Conservation (phyloP, 2,888 invertebrate species). For the Troilus luridus region DNA sequence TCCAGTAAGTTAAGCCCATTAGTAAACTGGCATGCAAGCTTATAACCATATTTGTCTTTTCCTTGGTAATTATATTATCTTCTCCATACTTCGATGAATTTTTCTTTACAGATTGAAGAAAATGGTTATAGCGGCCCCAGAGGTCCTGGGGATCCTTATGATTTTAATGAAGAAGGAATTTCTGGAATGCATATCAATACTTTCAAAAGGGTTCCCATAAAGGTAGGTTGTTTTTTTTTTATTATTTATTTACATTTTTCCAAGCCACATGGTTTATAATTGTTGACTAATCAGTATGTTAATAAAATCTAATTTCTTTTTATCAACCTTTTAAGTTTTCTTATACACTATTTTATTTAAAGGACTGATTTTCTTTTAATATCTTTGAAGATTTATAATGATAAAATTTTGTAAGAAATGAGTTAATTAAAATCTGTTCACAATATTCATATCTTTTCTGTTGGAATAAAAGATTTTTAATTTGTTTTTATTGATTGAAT, state of each 20-base stretch:
- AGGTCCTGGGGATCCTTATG: conserved; percentile 75
- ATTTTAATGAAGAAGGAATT: conserved; percentile 79
- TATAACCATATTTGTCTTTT: not conserved
- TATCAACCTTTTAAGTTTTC: not conserved
- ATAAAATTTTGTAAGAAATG: not conserved
- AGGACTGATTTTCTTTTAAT: no score
- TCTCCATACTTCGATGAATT: not conserved
- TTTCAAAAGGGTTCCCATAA: conserved; percentile 67
- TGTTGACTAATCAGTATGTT: no score
- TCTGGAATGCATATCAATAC: conserved; percentile 70
- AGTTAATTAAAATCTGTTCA: not conserved
- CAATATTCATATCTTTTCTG: not conserved
- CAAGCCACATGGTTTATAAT: no score
- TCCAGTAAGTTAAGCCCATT: conserved; percentile 25
- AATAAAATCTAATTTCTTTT: no score
- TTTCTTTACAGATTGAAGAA: conserved; percentile 67
- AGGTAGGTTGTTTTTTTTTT: not conserved
- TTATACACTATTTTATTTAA: not conserved
- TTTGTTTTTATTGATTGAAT: not conserved
- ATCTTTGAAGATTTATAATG: no score
- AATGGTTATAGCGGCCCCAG: conserved; percentile 67
- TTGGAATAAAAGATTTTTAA: not conserved
- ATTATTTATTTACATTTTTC: not conserved
- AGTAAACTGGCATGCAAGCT: not conserved
- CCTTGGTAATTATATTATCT: not conserved